These are phyloP conservation scores for Rhinolophus ferrumequinum DNA, from an alignment of 2,113 vertebrate species.

Conservation along the genomic window DNA sequence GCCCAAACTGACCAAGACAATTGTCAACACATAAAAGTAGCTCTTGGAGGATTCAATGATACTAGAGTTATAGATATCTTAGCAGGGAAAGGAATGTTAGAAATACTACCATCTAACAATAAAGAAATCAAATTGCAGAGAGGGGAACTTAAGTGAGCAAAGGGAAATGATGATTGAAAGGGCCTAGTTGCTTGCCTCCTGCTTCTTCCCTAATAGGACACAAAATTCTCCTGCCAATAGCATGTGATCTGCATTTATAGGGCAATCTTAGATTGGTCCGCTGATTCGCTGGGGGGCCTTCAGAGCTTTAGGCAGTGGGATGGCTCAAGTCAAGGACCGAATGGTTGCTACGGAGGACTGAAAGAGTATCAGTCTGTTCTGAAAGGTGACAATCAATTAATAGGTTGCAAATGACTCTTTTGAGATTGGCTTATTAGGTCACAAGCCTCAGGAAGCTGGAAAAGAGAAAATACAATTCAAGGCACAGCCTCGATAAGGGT, in stretches of 20 bases:
- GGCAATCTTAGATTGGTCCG: too few relatives aligned
- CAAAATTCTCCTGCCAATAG: neutral
- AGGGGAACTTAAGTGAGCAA: neutral
- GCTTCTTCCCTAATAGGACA: neutral
- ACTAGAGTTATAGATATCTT: neutral
- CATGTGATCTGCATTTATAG: neutral
- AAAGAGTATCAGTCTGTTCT: neutral
- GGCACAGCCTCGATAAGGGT: neutral
- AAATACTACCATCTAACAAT: neutral
- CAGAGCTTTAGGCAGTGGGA: neutral
- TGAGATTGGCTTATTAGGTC: neutral
- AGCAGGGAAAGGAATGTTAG: neutral
- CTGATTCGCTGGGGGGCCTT: neutral
- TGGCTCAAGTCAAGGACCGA: neutral
- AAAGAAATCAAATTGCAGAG: neutral
- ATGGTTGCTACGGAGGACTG: neutral
- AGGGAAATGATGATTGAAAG: neutral
- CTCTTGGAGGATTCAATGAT: neutral
- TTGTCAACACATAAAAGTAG: neutral
- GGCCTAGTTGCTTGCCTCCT: neutral
- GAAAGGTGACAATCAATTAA: neutral
- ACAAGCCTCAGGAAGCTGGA: neutral
- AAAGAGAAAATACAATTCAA: slow-evolving; percentile 27
- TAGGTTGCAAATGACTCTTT: neutral
- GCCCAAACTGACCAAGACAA: neutral